Evolutionary conservation across 2,113 vertebrate species (phyloP).

Genomic region (Phalacrocorax pelagicus): DNA sequence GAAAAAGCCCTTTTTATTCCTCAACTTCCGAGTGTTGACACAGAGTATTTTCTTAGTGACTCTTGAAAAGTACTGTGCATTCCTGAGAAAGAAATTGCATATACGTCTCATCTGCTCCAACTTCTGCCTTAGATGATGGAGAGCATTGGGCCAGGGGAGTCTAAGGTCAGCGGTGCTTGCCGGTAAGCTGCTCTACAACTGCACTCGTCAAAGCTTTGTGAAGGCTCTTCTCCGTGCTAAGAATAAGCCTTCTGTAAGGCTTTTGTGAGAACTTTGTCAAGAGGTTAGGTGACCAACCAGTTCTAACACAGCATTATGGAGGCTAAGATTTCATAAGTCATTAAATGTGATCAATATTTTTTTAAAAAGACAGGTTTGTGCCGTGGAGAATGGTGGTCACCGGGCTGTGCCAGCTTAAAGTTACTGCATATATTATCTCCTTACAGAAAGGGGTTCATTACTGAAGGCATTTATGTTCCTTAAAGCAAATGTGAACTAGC

Average conservation of each 20-base stretch:
- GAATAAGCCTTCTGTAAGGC: not conserved
- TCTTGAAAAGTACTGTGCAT: not conserved
- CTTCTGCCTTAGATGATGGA: not conserved
- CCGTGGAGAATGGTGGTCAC: not conserved
- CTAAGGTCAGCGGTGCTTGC: not conserved
- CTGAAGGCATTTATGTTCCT: not conserved
- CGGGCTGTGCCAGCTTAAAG: not conserved
- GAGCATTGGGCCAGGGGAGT: accelerated
- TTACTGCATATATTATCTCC: not conserved
- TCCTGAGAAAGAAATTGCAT: not conserved
- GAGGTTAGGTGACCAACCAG: not conserved
- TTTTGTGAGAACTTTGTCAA: not conserved
- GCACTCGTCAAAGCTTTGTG: not conserved
- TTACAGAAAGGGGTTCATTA: not conserved
- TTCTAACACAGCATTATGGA: not conserved
- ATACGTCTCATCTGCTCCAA: not conserved
- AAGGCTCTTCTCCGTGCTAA: not conserved
- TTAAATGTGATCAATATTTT: not conserved
- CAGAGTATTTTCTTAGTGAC: not conserved
- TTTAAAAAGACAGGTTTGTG: not conserved
- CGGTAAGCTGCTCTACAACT: not conserved
- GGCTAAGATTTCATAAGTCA: not conserved
- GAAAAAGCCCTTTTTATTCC: not conserved
- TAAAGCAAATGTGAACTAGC: not conserved
- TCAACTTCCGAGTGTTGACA: not conserved